These are phyloP conservation scores for Canis aureus DNA, from an alignment of 2,113 vertebrate species.

Conservation along the genomic window DNA sequence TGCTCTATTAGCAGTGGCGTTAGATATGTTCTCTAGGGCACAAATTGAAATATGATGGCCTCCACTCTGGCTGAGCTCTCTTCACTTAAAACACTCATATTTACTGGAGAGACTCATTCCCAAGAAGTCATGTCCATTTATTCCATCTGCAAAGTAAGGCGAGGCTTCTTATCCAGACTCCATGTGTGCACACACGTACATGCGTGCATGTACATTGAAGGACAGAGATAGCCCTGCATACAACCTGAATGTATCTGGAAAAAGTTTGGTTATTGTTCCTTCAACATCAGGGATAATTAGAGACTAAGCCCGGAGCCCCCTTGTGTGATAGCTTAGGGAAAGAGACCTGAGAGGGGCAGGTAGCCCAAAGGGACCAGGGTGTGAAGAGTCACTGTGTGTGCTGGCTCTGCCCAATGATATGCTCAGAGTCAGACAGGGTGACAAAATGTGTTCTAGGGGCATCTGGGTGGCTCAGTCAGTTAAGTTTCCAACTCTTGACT, in stretches of 20 bases:
- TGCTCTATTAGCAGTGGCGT: not conserved
- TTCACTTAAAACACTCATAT: not conserved
- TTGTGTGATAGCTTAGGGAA: not conserved
- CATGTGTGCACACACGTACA: fast-evolving
- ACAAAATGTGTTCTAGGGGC: not conserved
- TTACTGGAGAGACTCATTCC: not conserved
- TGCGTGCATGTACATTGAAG: fast-evolving
- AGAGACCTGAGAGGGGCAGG: not conserved
- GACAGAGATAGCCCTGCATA: not conserved
- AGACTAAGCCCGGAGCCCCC: not conserved
- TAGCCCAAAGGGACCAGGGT: too few species aligned
- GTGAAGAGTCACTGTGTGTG: too few species aligned
- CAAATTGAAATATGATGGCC: not conserved
- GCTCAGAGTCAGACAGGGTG: not conserved
- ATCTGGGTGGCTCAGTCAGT: not conserved
- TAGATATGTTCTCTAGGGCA: not conserved
- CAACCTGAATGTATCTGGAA: not conserved
- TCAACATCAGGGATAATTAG: not conserved
- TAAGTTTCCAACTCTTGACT: not conserved
- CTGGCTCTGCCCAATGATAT: not conserved
- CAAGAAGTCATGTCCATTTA: not conserved
- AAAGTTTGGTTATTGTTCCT: not conserved
- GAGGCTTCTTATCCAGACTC: not conserved
- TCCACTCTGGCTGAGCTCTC: not conserved
- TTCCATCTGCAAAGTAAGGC: not conserved